Evolutionary conservation across 2,797 vertebrate genomes (phyloP).

Genomic region (Erpetoichthys calabaricus): DNA sequence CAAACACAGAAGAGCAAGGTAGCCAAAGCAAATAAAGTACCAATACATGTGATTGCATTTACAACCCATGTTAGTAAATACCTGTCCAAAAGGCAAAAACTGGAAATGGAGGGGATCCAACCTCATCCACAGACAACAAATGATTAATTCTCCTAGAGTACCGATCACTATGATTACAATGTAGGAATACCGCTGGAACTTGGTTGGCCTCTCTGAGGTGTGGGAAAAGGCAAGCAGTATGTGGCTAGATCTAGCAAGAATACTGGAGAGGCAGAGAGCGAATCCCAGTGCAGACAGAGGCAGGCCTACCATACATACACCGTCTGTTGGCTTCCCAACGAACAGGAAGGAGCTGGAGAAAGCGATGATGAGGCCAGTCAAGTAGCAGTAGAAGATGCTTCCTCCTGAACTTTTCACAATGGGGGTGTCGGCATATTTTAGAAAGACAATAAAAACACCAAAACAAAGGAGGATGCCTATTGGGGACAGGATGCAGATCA

Average conservation of each 20-base stretch:
- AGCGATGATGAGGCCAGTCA: neutral
- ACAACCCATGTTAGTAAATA: neutral
- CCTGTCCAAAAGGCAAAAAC: neutral
- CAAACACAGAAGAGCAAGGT: neutral
- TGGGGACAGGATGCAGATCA: no score
- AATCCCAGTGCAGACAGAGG: constrained; percentile 5
- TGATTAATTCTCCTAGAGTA: neutral
- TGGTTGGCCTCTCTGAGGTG: neutral
- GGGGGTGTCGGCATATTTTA: constrained; percentile 7
- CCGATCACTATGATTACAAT: neutral
- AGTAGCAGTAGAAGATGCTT: neutral
- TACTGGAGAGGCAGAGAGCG: neutral
- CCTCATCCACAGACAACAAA: constrained; percentile 3
- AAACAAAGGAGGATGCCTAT: no score
- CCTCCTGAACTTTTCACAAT: constrained; percentile 3
- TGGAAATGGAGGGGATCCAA: neutral
- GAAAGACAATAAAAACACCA: no score
- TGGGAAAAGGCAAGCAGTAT: constrained; percentile 2
- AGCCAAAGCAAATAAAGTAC: no score
- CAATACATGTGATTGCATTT: neutral
- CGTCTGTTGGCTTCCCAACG: neutral
- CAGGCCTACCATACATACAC: constrained; percentile 2
- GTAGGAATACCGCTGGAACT: neutral
- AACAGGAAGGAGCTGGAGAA: constrained; percentile 2
- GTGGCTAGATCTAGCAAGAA: constrained; percentile 3